Base-by-base conservation (phyloP, 35 echinoderm and acorn worm species). In the Strongylocentrotus purpuratus region DNA sequence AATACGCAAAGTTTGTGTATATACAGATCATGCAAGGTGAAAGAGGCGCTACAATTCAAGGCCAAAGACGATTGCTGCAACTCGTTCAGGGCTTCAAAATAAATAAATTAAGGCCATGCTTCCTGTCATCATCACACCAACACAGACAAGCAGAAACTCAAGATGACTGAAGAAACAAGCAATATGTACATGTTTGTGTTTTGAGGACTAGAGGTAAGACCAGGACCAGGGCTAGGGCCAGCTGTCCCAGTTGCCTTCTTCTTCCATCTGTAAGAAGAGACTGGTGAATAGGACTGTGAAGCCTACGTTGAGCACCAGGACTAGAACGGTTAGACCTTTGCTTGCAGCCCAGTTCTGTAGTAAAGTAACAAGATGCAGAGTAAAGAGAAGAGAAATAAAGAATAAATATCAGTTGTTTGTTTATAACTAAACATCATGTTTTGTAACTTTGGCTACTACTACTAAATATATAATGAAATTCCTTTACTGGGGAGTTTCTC, bases 201-300 rank as follows among this genome's bases (percentile, higher is more conserved):
- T 78, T 2, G 65, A 78, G 65, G 65, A 78, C 65, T n/a, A 78
- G 18, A 28, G 5, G 52, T 10, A 14, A 13, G 52, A 13, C 22
- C 25, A 78, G 65, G 65, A 78, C 65, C 18, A 91, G 45, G 45
- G 46, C 46, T 93, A 93, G 11, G 91, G 91, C 91, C 91, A 93
- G 48, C 91, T 93, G 31, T 93, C 91, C 91, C 91, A 93, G 48
- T 93, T 93, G 6, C 96, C 97, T 93, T 97, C 96, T 48, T 99
- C 98, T 61, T 99, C 97, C 91, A 99, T 96, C 94, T 99, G 98
- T 28, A 97, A 92, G 92, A 99, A 99, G 32, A 99, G 94, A 71
- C 96, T 97, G 45, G 98, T 98, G 85, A 99, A 99, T 60, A 99
- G 98, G 13, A 98, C 95, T 25, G 97, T 96, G 50, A 99, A 99